Evolutionary conservation across 2,888 invertebrate species (phyloP).

Genomic region (Gortyna flavago): DNA sequence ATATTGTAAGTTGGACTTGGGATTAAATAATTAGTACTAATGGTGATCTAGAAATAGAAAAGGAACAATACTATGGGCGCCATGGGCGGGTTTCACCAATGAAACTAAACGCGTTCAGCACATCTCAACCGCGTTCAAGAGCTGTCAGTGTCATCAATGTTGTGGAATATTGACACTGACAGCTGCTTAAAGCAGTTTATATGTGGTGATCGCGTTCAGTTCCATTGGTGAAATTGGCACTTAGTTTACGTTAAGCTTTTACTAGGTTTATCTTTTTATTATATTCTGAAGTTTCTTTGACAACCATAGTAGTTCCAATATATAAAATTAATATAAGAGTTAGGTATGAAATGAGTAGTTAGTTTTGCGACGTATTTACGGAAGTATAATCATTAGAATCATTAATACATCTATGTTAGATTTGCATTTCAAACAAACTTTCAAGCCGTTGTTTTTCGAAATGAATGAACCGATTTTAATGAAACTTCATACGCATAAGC

Average conservation of each 20-base stretch:
- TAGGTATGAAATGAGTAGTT: too few relatives aligned
- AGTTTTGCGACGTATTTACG: too few relatives aligned
- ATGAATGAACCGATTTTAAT: too few relatives aligned
- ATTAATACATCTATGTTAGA: too few relatives aligned
- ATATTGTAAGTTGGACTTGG: conserved; percentile 33
- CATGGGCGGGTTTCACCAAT: neutral
- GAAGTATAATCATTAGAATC: too few relatives aligned
- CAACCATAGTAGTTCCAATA: neutral
- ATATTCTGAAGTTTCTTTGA: neutral
- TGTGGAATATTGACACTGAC: neutral
- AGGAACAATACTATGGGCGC: neutral
- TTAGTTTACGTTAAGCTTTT: neutral
- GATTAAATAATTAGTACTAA: neutral
- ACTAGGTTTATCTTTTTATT: neutral
- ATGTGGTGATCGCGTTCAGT: neutral
- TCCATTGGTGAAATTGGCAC: neutral
- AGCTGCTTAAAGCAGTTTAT: neutral
- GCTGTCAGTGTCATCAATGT: neutral
- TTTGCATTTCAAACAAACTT: too few relatives aligned
- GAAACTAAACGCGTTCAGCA: too few relatives aligned
- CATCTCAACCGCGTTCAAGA: neutral
- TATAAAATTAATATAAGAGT: neutral
- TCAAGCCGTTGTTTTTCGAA: too few relatives aligned
- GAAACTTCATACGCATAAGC: too few relatives aligned
- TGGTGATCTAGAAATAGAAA: neutral